A percentile compares a stretch with the other conserved stretches of the same genome.
These are phyloP conservation scores for Sylvilagus floridanus DNA, from an alignment of 2,797 vertebrate species.

Conservation along the genomic window DNA sequence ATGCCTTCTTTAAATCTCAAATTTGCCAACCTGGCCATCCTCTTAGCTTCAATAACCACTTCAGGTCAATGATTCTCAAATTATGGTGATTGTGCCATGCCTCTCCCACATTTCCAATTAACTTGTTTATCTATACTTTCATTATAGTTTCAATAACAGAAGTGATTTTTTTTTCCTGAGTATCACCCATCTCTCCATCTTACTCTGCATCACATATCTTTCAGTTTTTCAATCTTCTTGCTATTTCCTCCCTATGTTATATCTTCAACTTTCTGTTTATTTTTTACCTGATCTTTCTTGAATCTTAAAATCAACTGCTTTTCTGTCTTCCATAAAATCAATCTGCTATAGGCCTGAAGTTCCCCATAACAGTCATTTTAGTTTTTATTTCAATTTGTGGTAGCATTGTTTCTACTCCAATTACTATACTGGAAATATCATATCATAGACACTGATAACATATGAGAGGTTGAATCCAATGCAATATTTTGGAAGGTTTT, in stretches of 20 bases:
- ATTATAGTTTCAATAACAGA: not conserved
- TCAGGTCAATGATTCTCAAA: not conserved
- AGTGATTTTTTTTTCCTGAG: not conserved
- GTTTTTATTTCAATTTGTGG: not conserved
- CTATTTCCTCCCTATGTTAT: not conserved
- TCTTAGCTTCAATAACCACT: not conserved
- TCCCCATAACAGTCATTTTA: not conserved
- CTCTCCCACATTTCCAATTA: not conserved
- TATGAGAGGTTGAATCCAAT: not conserved
- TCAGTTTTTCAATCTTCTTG: not conserved
- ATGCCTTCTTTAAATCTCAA: not conserved
- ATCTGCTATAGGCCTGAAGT: not conserved
- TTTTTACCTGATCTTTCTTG: not conserved
- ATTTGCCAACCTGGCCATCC: not conserved
- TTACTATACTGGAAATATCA: not conserved
- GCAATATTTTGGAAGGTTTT: not conserved
- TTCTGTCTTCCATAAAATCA: not conserved
- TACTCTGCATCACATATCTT: not conserved
- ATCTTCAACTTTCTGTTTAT: not conserved
- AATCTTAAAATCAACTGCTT: not conserved
- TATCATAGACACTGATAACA: not conserved
- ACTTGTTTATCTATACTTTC: not conserved
- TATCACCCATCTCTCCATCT: not conserved
- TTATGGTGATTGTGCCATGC: not conserved
- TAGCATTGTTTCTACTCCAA: not conserved